Evolutionary conservation across 2,888 invertebrate species (phyloP), one percentile per base, ranked within the genome.

Genomic region (Meiosimyza platycephala): DNA sequence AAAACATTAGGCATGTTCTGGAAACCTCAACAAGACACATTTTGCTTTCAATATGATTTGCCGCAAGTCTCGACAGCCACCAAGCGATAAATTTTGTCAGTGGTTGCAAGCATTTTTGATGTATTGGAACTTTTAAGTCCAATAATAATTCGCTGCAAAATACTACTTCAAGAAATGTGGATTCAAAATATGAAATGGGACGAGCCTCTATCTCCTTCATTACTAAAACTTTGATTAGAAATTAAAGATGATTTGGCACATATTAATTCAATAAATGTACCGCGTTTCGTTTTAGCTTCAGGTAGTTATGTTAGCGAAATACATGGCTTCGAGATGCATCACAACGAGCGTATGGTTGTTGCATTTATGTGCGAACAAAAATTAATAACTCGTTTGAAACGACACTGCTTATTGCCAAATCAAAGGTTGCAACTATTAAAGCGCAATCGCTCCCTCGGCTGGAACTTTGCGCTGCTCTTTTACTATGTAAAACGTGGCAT

Each of bases 341-440:
- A n/a, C n/a, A n/a, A n/a, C n/a, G n/a, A n/a, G n/a, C n/a, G n/a
- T n/a, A n/a, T 55, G 65, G 72, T 12, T 72, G 72, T 33, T 62
- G 48, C 48, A 55, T 69, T 1, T 72, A 72, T 13, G 52, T 47
- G 12, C 59, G 57, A 12, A 47, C 16, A 15, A 1, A 50, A 6
- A 57, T 28, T 0, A 52, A 57, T 51, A 47, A 47, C 6, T 22
- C 52, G 3, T 22, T 13, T 13, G 52, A 66, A 54, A 28, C n/a
- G 6, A 54, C 55, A n/a, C 12, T 67, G 3, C 57, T 67, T 6
- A 57, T 57, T 12, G 67, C 48, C 1, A 71, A 71, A 55, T 71
- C 71, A 6, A 71, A 71, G 16, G 71, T 71, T 4, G 52, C 71
- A 48, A 50, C 67, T 1, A 68, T 68, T 51, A 67, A 72, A 22